Evolutionary conservation across 2,888 invertebrate genomes (phyloP), one percentile per base, ranked within the genome.

Genomic region (Belgica antarctica): DNA sequence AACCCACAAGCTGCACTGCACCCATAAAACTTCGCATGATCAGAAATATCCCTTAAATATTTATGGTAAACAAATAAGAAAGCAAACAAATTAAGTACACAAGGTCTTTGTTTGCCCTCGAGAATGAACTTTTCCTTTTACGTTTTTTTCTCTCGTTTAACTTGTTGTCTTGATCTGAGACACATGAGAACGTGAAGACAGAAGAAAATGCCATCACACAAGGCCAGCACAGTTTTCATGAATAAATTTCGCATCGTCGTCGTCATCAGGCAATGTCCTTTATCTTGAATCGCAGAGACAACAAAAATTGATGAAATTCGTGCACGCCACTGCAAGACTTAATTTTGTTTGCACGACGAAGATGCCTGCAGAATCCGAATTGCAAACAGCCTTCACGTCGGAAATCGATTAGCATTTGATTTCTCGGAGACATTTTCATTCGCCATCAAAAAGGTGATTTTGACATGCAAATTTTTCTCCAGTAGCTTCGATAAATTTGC

Each of bases 41-140:
- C 34, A 22, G 22, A 41, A 65, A 65, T 47, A 65, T 65, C 65
- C 65, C 65, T 65, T 65, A 65, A 65, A 65, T 65, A 65, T 65
- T 46, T 65, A 62, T 65, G 28, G 65, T 27, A 65, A 46, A 65
- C 65, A 65, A 65, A 68, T 68, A 68, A 47, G 68, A 68, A 68
- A 47, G 47, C 31, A 68, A 68, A 68, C 68, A 68, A 57, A 68
- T 68, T 68, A 68, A 68, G 68, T 68, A 68, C 68, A 68, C 68
- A 68, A 68, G 65, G 65, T 47, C 59, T 62, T 57, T 68, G 68
- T 68, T 68, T 68, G 68, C 68, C 68, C 68, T 31, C 59, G 28
- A 46, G 68, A 68, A 68, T 57, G 68, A 65, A 65, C 65, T 47
- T 65, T 65, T 41, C 28, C 34, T 52, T 59, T 59, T 59, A 22